A percentile compares a stretch with the other conserved stretches of the same genome.
Conservation (phyloP, 2,113 vertebrate genomes). For the Philantomba maxwellii region DNA sequence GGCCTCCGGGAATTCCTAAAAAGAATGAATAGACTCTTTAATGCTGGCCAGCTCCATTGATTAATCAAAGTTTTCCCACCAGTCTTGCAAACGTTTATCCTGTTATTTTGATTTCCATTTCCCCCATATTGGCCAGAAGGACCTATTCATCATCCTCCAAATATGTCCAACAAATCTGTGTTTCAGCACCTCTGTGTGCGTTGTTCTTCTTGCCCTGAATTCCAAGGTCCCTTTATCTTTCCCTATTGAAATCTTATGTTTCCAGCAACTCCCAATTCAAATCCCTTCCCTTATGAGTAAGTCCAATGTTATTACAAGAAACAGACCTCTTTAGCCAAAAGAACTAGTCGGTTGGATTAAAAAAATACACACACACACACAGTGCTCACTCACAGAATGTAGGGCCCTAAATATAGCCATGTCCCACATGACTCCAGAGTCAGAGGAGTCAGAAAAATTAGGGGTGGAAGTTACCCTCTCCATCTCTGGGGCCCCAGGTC, state of each 20-base stretch:
- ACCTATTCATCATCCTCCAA: background rate
- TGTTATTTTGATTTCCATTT: constrained; percentile 27
- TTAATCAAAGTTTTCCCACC: constrained; percentile 21
- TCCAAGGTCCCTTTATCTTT: background rate
- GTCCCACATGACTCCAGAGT: background rate
- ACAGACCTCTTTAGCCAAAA: background rate
- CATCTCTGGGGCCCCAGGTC: background rate
- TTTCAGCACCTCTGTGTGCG: background rate
- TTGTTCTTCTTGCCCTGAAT: background rate
- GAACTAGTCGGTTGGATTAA: background rate
- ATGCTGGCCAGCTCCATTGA: background rate
- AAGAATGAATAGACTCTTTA: constrained; percentile 39
- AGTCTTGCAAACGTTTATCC: background rate
- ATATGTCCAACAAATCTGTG: background rate
- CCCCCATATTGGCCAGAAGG: background rate
- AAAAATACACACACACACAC: background rate
- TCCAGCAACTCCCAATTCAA: background rate
- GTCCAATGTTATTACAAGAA: background rate
- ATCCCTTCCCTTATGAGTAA: background rate
- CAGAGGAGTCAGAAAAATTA: background rate
- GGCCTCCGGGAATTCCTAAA: background rate
- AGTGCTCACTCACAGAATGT: background rate
- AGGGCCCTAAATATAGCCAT: background rate
- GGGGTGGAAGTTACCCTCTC: background rate
- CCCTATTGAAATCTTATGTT: background rate